Evolutionary conservation across 1,140 invertebrate species (phyloP), one percentile per base, ranked within the genome.

Genomic region (Ceratina calcarata): DNA sequence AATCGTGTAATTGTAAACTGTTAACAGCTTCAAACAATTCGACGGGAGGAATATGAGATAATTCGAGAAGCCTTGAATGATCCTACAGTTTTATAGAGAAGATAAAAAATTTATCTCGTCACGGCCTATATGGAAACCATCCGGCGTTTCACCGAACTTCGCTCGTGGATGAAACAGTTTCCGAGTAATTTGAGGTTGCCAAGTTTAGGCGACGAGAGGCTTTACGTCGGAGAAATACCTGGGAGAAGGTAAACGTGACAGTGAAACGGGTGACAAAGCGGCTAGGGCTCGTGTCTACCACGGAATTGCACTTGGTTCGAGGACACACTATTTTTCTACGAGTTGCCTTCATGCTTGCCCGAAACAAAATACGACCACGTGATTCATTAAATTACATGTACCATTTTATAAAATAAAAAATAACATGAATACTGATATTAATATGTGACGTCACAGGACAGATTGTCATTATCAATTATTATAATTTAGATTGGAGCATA

Each of bases 121-220:
- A n/a, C n/a, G 7, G n/a, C 0, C 6, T 7, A 10, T 37, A 45
- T 10, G 27, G n/a, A 16, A 70, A 13, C 18, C 18, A 20, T 16
- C 0, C n/a, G 32, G 13, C 7, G 13, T 57, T 16, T 37, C 6
- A 13, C 2, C 37, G 3, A 71, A 45, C 15, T 71, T 71, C 22
- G 32, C 3, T 22, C n/a, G 32, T 58, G 20, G 8, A 18, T 12
- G n/a, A n/a, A 71, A 58, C 32, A 60, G 32, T 71, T 71, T 45
- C 27, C 55, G 69, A 58, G 27, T 60, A 71, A 71, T 60, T 71
- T 58, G 55, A 58, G 69, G 55, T 58, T 71, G 55, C 12, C 69
- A 58, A 45, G 55, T 71, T 71, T 45, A 24, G 55, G 58, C 55
- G 32, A 45, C 53, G 58, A 60, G 27, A 13, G n/a, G 69, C 69